A percentile compares a stretch with the other conserved stretches of the same genome.
These are phyloP conservation scores for Catocala nupta DNA, from an alignment of 2,888 invertebrate species.

Conservation along the genomic window DNA sequence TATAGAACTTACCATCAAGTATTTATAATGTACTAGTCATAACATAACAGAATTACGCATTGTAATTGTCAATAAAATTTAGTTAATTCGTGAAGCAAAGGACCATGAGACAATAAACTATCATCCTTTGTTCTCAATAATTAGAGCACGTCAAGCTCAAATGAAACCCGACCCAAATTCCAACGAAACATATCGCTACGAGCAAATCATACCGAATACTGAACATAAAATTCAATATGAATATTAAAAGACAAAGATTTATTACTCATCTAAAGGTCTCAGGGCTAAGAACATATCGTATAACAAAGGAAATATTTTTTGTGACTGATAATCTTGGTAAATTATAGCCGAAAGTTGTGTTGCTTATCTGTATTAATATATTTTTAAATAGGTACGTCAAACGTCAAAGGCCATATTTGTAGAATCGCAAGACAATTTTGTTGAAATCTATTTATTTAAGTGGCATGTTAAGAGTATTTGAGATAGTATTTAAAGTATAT, in stretches of 20 bases:
- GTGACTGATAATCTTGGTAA: conserved; percentile 43
- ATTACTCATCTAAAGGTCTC: conserved; percentile 28
- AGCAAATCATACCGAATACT: conserved; percentile 46
- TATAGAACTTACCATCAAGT: no score
- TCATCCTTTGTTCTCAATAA: conserved; percentile 70
- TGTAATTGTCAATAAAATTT: conserved; percentile 22
- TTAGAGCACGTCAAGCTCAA: conserved; percentile 61
- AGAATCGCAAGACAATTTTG: no score
- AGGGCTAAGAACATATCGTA: conserved; percentile 20
- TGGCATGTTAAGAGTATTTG: no score
- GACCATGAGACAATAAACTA: conserved; percentile 57
- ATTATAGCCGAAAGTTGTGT: conserved; percentile 18
- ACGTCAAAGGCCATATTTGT: no score
- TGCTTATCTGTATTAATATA: no score
- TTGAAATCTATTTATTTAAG: no score
- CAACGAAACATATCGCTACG: conserved; percentile 51
- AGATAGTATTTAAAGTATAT: no score
- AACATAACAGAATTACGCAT: conserved; percentile 6
- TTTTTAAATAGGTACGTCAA: no score
- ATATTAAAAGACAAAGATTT: conserved; percentile 15
- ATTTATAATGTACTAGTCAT: no score
- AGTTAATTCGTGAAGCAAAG: conserved; percentile 36
- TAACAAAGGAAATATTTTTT: conserved; percentile 46
- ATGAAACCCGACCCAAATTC: conserved; percentile 64
- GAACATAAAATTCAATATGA: conserved; percentile 8